phyloP scores from a whole-genome alignment of 2,797 vertebrate species.

The Capromys pilorides region DNA sequence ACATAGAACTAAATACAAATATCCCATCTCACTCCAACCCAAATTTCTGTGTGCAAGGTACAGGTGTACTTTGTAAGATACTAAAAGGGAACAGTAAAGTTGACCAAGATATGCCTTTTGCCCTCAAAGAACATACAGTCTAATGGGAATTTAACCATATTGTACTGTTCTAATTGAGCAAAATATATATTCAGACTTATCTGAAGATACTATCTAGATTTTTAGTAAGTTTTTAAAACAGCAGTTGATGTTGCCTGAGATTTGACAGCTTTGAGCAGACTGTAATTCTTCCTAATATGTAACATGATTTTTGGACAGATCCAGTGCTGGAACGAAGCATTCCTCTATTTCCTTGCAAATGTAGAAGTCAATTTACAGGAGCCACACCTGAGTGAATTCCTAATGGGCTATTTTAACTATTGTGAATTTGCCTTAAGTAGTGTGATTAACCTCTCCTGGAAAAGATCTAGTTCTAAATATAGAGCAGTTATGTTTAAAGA shows the following conservation, averaged over 20 bases:
- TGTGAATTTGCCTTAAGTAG: conserved; percentile 77
- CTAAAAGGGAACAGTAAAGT: neutral
- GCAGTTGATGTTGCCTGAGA: conserved; percentile 13
- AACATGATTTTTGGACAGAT: conserved; percentile 50
- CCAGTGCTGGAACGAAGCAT: conserved; percentile 33
- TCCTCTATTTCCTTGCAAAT: conserved; percentile 65
- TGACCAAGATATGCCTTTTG: neutral
- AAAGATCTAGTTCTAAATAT: conserved; percentile 71
- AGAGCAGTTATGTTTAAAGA: conserved; percentile 55
- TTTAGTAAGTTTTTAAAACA: conserved; percentile 58
- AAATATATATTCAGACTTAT: conserved; percentile 22
- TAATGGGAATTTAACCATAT: neutral
- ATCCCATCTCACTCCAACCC: conserved; percentile 15
- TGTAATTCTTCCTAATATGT: conserved; percentile 28
- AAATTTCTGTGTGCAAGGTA: neutral
- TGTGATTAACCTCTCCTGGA: conserved; percentile 73
- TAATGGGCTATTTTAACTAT: conserved; percentile 80
- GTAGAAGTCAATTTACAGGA: conserved; percentile 70
- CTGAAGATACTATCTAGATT: neutral
- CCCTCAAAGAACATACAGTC: neutral
- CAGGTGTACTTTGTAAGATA: neutral
- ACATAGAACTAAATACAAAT: conserved; percentile 26
- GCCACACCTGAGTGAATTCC: conserved; percentile 74
- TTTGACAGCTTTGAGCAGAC: conserved; percentile 13
- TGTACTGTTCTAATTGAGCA: neutral